These are phyloP conservation scores for Struthio camelus DNA, from an alignment of 2,113 vertebrate species.

Conservation along the genomic window DNA sequence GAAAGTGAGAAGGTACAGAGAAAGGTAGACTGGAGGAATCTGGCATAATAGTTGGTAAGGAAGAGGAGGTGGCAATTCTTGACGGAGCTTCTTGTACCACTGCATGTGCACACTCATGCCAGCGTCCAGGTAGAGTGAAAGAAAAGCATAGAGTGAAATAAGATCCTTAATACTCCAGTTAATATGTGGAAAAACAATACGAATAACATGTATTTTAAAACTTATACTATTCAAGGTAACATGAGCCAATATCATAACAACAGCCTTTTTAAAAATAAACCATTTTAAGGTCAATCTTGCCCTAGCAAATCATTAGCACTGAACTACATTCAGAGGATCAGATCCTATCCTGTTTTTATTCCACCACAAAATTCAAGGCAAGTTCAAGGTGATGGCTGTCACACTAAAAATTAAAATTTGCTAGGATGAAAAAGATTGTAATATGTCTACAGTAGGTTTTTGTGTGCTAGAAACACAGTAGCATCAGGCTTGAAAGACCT, in stretches of 20 bases:
- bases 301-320: background rate
- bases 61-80: background rate
- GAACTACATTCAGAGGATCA: background rate
- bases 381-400: background rate
- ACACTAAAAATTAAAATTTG: background rate
- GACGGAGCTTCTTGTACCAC: background rate
- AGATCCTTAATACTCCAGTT: background rate
- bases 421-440: too few species aligned
- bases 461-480: background rate
- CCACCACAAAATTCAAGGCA: rapidly evolving
- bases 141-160: background rate
- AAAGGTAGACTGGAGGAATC: background rate
- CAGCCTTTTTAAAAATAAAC: background rate
- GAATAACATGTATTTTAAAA: background rate
- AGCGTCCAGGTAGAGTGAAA: background rate
- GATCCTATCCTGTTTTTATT: rapidly evolving
- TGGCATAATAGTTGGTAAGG: background rate
- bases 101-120: background rate
- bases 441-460: background rate
- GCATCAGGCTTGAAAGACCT: background rate
- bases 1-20: background rate
- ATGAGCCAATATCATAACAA: background rate
- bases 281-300: background rate
- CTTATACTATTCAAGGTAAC: background rate
- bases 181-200: background rate